phyloP scores from a whole-genome alignment of 2,888 invertebrate species.

The Caenorhabditis drosophilae region DNA sequence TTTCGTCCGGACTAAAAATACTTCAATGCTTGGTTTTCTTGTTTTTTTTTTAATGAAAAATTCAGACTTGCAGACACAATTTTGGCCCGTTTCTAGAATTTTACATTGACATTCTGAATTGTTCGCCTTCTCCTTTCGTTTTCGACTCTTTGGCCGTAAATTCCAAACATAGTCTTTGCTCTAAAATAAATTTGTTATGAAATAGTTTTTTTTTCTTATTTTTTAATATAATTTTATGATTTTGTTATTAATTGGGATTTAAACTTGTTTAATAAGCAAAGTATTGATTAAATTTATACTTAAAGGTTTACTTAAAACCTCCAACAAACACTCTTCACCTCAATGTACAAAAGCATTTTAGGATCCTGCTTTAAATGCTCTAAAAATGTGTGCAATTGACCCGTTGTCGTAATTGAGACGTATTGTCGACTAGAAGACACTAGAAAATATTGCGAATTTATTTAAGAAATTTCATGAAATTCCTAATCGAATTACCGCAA shows the following conservation, averaged over 20 bases:
- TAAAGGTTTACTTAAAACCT: too few relatives aligned
- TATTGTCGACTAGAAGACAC: constrained; percentile 17
- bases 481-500: constrained; percentile 15
- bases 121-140: constrained; percentile 2
- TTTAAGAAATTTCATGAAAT: background rate
- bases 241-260: too few relatives aligned
- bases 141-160: constrained; percentile 12
- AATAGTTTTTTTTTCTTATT: background rate
- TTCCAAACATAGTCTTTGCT: constrained; percentile 35
- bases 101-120: too few relatives aligned
- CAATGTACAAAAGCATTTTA: constrained; percentile 20
- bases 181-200: constrained; percentile 3
- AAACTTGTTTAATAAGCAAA: too few relatives aligned
- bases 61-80: too few relatives aligned
- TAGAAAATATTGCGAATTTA: background rate
- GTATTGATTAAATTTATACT: too few relatives aligned
- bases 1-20: background rate
- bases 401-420: constrained; percentile 31
- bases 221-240: too few relatives aligned
- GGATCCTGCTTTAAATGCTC: constrained; percentile 22
- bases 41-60: too few relatives aligned
- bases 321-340: too few relatives aligned
- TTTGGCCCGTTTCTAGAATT: too few relatives aligned
- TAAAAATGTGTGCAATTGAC: constrained; percentile 31
- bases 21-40: too few relatives aligned